Percentiles rank a stretch among this genome's conserved stretches.
Conservation (phyloP, 1,140 invertebrate species). For the Conus ventricosus region DNA sequence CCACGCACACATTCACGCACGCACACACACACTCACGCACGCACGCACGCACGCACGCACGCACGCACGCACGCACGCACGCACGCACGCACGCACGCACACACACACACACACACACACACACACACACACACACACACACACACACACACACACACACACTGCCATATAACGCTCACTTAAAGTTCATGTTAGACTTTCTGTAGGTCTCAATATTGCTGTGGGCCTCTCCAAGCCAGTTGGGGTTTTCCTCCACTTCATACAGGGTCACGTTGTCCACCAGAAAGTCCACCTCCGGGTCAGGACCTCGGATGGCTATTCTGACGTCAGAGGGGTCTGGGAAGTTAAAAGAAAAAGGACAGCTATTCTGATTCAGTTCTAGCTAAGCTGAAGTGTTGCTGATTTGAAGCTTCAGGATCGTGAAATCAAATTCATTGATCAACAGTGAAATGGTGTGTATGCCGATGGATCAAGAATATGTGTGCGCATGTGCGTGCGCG, state of each 20-base stretch:
- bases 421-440: not conserved
- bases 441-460: not conserved
- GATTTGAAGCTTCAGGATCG: no score
- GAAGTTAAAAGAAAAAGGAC: not conserved
- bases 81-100: no score
- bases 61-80: no score
- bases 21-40: no score
- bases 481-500: no score
- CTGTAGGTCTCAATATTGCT: constrained; percentile 47
- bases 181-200: constrained; percentile 46
- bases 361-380: not conserved
- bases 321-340: not conserved
- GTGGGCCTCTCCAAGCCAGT: constrained; percentile 44
- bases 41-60: no score
- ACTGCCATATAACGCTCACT: constrained; percentile 20
- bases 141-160: no score
- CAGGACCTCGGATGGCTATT: constrained; percentile 45
- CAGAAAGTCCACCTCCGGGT: constrained; percentile 46
- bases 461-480: not conserved
- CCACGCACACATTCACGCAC: no score
- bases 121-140: no score
- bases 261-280: constrained; percentile 43
- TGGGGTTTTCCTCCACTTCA: constrained; percentile 36
- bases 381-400: no score
- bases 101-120: no score